Base-by-base conservation (phyloP, 2,888 invertebrate species). In the Sphecodes monilicornis region DNA sequence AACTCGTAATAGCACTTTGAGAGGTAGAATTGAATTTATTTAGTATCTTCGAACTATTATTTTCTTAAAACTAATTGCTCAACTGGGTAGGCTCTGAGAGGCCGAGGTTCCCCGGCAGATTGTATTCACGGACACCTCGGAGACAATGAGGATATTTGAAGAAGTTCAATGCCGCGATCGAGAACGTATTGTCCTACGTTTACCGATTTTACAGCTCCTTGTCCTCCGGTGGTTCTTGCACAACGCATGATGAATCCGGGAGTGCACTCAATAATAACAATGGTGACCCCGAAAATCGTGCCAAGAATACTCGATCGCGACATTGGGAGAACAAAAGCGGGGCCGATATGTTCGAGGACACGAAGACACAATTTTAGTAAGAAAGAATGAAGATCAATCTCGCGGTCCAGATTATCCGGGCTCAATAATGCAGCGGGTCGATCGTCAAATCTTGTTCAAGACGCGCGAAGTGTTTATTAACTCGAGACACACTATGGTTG, bases 191-290 rank as follows among this genome's bases (percentile, higher is more conserved):
- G 85, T 86, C 66, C 76, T 46, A 11, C 60, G 71, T 80, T 68
- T 78, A 76, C 80, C 78, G 78, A 80, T 77, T 82, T 78, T 57
- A 16, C 32, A 57, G 82, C 36, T 74, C 71, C 76, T 80, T 36
- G 86, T 79, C 88, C 86, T 76, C 86, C 78, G 29, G 29, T 43
- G 80, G 32, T 41, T 69, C 39, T 60, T 68, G 69, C 57, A 50
- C 71, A 64, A 60, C 60, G 70, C 50, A 50, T 85, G 81, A 82
- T 83, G 84, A 83, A 81, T 64, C 79, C 78, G 76, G 75, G 82
- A 77, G 82, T 77, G 73, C 74, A 86, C 87, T 89, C 87, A 80
- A 89, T 88, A 85, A 87, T 80, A 84, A 88, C 87, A 86, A 86
- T 77, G 77, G 78, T 80, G 78, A 80, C 84, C 87, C 79, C 78